Percentiles rank a stretch among this genome's conserved stretches.
phyloP scores from a whole-genome alignment of 2,113 vertebrate genomes.

The Pedetes capensis region DNA sequence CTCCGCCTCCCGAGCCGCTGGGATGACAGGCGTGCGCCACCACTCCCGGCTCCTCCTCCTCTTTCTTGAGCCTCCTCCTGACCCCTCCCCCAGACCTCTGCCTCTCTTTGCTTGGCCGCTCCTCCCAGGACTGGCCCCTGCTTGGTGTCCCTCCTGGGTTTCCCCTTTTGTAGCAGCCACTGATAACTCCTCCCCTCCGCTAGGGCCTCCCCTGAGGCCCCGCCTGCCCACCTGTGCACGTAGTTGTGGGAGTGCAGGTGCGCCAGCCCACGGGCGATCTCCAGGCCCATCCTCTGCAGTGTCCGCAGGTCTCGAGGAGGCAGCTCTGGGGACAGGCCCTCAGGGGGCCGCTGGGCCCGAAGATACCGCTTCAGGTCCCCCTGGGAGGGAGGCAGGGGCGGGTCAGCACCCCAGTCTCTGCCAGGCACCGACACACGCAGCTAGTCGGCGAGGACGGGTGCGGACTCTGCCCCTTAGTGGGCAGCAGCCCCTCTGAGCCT shows the following conservation, averaged over 20 bases:
- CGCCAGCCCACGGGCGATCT: constrained; percentile 93
- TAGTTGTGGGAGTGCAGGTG: constrained; percentile 94
- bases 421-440: not conserved
- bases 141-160: not conserved
- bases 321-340: constrained; percentile 93
- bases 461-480: not conserved
- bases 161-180: not conserved
- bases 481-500: not conserved
- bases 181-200: fast-evolving
- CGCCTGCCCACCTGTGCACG: constrained; percentile 89
- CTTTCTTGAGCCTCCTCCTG: not conserved
- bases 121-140: not conserved
- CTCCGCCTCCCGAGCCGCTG: no score
- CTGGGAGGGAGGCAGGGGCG: constrained; percentile 69
- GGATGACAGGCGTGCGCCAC: no score
- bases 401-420: not conserved
- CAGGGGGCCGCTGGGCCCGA: constrained; percentile 90
- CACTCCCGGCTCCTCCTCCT: not conserved
- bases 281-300: constrained; percentile 93
- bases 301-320: constrained; percentile 90
- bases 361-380: constrained; percentile 94
- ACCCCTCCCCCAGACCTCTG: not conserved
- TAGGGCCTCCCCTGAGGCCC: not conserved
- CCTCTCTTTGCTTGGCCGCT: not conserved
- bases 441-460: not conserved